Conservation (phyloP, 2,888 invertebrate species). For the Hartigia nigra region DNA sequence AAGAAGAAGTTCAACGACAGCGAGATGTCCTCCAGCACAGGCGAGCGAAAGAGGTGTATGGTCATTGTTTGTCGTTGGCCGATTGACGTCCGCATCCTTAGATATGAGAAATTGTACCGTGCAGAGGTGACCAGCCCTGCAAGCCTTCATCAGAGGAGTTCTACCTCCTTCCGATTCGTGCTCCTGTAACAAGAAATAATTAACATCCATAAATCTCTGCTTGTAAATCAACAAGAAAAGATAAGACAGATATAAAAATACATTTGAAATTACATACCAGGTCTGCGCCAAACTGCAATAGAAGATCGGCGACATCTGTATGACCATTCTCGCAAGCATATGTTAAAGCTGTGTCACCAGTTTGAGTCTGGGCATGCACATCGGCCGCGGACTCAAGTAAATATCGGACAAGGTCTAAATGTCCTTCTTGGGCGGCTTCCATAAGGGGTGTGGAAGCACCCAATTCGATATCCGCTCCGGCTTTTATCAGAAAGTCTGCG, state of each 20-base stretch:
- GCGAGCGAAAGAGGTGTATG: slow-evolving; percentile 97
- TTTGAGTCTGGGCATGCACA: slow-evolving; percentile 94
- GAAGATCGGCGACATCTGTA: slow-evolving; percentile 94
- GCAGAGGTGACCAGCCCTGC: slow-evolving; percentile 94
- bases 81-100: slow-evolving; percentile 87
- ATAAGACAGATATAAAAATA: background rate
- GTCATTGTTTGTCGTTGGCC: slow-evolving; percentile 93
- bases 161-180: slow-evolving; percentile 97
- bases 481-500: slow-evolving; percentile 93
- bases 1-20: slow-evolving; percentile 92
- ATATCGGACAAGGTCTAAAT: slow-evolving; percentile 91
- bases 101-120: slow-evolving; percentile 95
- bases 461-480: slow-evolving; percentile 93
- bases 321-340: slow-evolving; percentile 99
- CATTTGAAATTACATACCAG: slow-evolving; percentile 68
- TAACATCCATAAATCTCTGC: slow-evolving; percentile 9
- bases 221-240: slow-evolving; percentile 9
- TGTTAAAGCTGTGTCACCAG: slow-evolving; percentile 94
- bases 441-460: slow-evolving; percentile 97
- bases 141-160: slow-evolving; percentile 98
- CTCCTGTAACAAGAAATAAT: slow-evolving; percentile 70
- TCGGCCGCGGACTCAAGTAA: slow-evolving; percentile 87
- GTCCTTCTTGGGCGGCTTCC: slow-evolving; percentile 99
- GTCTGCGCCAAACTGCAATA: slow-evolving; percentile 90
- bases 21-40: slow-evolving; percentile 94